Base-by-base conservation (phyloP, 1,140 invertebrate genomes). In the Megathymus violae region DNA sequence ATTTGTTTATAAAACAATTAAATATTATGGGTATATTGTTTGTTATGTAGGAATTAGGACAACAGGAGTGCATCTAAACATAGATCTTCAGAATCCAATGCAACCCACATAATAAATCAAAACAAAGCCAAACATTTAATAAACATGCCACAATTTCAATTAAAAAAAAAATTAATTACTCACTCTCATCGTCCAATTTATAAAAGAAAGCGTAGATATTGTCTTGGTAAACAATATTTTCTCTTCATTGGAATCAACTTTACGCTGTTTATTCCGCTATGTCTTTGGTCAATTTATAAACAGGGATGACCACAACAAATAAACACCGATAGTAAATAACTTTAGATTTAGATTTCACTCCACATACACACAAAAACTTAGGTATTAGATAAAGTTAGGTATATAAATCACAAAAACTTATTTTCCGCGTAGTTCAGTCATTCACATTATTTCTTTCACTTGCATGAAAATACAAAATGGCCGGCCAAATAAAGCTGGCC, bases 381-480 rank as follows among this genome's bases (percentile, higher is more conserved):
- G 40, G 59, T 46, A 47, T 59, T 43, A 36, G 36, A 50, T 19
- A 19, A 36, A 54, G 19, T 22, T 25, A 67, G 34, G 19, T n/a
- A 48, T 11, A n/a, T n/a, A n/a, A 0, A 13, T 13, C 50, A 38
- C 31, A 17, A 25, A 38, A 22, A 22, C 2, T 62, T 73, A 75
- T 83, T 81, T 85, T 82, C 71, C 71, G 73, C 72, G 61, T 69
- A 74, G 67, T 85, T 74, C 76, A 75, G 67, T 71, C 72, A 70
- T 61, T 62, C 61, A 56, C 51, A 27, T 46, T 36, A 52, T 67
- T 15, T 56, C 62, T 74, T 61, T 52, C 47, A 62, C 59, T 65
- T 63, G 54, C 62, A 75, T 52, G 71, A 80, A 76, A 82, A 84
- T 80, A 82, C 82, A 88, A 88, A 82, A 88, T 88, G 85, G 85